Percentiles rank a stretch among this genome's conserved stretches.
Evolutionary conservation across 1,140 invertebrate genomes (phyloP).

Genomic region (Lucilia sericata): DNA sequence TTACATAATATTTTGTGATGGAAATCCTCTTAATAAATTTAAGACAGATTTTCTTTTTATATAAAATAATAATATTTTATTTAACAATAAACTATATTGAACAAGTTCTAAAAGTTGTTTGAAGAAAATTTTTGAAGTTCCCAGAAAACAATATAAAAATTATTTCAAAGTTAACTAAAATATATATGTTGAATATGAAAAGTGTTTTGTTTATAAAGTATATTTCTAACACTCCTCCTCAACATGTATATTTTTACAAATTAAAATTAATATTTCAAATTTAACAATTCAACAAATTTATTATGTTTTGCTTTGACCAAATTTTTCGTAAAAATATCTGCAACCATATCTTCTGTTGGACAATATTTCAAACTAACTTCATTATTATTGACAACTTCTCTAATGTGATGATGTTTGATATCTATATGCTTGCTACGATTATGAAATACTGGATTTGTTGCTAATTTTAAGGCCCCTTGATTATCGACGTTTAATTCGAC

Average conservation of each 20-base stretch:
- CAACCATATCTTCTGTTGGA: constrained; percentile 39
- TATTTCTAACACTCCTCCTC: constrained; percentile 32
- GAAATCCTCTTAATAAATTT: no score
- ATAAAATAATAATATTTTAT: no score
- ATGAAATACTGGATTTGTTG: constrained; percentile 20
- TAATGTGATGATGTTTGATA: constrained; percentile 31
- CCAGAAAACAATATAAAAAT: no score
- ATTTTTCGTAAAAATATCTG: constrained; percentile 46
- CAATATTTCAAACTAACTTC: constrained; percentile 38
- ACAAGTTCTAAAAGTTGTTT: no score
- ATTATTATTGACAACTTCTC: constrained; percentile 15
- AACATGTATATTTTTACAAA: constrained; percentile 20
- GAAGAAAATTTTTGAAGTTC: no score
- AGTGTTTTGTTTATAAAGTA: no score
- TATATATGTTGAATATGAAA: no score
- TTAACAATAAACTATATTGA: no score
- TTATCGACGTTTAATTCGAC: neutral
- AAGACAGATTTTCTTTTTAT: no score
- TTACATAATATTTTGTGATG: no score
- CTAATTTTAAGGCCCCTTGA: neutral
- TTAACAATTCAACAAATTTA: constrained; percentile 31
- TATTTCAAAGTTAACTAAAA: no score
- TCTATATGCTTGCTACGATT: constrained; percentile 27
- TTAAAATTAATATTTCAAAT: neutral
- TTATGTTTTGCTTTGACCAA: constrained; percentile 39